phyloP scores from a whole-genome alignment of 1,140 invertebrate genomes.

The Halyomorpha halys region DNA sequence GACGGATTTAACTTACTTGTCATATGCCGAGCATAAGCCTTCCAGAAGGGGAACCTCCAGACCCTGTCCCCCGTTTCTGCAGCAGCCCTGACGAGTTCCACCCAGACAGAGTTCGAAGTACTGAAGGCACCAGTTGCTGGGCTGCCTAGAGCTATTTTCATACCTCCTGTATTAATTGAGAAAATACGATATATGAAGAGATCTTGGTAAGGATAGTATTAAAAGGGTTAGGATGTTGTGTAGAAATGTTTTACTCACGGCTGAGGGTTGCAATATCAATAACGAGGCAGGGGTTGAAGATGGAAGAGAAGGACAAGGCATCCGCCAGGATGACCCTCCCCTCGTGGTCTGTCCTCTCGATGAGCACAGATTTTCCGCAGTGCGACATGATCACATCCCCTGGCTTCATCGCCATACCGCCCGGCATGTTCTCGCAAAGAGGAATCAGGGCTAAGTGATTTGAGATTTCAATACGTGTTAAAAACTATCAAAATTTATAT shows the following conservation, averaged over 20 bases:
- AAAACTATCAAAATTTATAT: no score
- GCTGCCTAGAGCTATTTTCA: background rate
- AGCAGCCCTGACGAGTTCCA: background rate
- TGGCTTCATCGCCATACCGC: constrained; percentile 71
- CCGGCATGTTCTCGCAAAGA: constrained; percentile 77
- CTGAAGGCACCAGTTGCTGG: constrained; percentile 7
- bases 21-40: background rate
- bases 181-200: no score
- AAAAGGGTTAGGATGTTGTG: no score
- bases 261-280: constrained; percentile 44
- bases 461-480: no score
- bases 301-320: constrained; percentile 39
- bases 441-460: constrained; percentile 47
- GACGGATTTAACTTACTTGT: background rate
- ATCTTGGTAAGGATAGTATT: no score
- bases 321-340: constrained; percentile 48
- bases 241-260: no score
- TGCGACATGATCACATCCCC: constrained; percentile 71
- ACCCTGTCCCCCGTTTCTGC: constrained; percentile 9
- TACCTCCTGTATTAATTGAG: background rate
- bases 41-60: constrained; percentile 12
- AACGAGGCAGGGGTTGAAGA: constrained; percentile 40
- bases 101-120: constrained; percentile 8
- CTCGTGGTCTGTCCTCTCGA: constrained; percentile 42
- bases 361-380: constrained; percentile 53